Evolutionary conservation across 2,888 invertebrate species (phyloP).

Genomic region (Gymnosoma rotundatum): DNA sequence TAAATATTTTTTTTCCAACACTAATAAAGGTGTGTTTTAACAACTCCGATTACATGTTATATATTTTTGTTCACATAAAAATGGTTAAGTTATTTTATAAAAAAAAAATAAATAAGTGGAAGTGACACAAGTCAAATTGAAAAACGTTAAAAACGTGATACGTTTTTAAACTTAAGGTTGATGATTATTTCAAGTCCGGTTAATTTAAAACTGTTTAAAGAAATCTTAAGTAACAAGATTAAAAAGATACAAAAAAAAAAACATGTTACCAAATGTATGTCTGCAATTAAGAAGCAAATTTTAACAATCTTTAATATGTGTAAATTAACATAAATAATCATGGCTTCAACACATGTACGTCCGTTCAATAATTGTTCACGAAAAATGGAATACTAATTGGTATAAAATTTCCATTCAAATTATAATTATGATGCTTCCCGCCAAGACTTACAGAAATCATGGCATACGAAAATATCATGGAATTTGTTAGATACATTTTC

Average conservation of each 20-base stretch:
- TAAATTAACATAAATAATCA: constrained; percentile 24
- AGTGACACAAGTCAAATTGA: constrained; percentile 38
- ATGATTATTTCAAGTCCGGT: constrained; percentile 44
- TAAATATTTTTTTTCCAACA: constrained; percentile 5
- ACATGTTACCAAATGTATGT: constrained; percentile 30
- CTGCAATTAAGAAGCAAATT: constrained; percentile 42
- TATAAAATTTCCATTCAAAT: constrained; percentile 22
- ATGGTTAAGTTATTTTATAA: constrained; percentile 11
- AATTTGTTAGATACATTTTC: no score
- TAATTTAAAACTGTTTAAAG: constrained; percentile 32
- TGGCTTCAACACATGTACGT: constrained; percentile 1
- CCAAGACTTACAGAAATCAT: background rate
- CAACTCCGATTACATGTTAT: constrained; percentile 4
- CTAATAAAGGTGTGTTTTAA: constrained; percentile 34
- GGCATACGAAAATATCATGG: background rate
- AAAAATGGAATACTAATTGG: constrained; percentile 4
- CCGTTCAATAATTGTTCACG: background rate
- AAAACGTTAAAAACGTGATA: constrained; percentile 55
- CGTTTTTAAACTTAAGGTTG: constrained; percentile 48
- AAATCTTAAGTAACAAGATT: constrained; percentile 30
- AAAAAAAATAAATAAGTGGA: constrained; percentile 13
- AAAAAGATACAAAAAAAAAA: background rate
- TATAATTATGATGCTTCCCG: no score
- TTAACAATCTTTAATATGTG: constrained; percentile 22
- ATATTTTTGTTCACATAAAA: constrained; percentile 14